Evolutionary conservation across 2,888 invertebrate genomes (phyloP), one percentile per base, ranked within the genome.

Genomic region (Gari tellinella): DNA sequence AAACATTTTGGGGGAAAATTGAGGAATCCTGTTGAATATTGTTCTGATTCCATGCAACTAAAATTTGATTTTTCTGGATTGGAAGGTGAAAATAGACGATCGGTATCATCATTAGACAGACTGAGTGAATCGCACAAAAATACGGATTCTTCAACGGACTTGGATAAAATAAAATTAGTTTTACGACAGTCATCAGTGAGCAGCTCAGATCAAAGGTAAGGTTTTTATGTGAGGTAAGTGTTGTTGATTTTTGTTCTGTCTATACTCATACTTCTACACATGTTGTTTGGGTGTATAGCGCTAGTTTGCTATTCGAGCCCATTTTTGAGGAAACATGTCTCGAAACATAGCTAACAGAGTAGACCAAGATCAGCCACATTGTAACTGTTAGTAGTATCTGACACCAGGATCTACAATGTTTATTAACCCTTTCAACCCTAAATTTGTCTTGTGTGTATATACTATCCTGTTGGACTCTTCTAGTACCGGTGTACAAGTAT

Each of bases 41-140:
- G 77, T 60, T 76, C 81, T 80, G 82, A 84, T 78, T 78, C 75
- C 23, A 82, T 84, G 72, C 65, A 80, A 74, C 80, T 82, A 80
- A 72, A 83, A 81, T 81, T 83, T 81, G 80, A 83, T 81, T 83
- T 81, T 81, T 81, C 83, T 72, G 83, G 80, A 80, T 68, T 83
- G 80, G 80, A 80, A 75, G 65, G 68, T 61, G 66, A 70, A 46
- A 72, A 56, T 58, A 75, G 72, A 72, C 60, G 62, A 57, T 72
- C 72, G 40, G 56, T 74, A 19, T 60, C 70, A 38, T 78, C 74
- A 17, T 63, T 73, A 51, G 79, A 75, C 65, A 64, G 68, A 49
- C 51, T 68, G 31, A 75, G 75, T 76, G 76, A 68, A 53, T 67
- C 60, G n/a, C 51, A 60, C 64, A 63, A 51, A 58, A 51, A 19